These are phyloP conservation scores for Limanda limanda DNA, from an alignment of 2,113 vertebrate genomes.

Conservation along the genomic window DNA sequence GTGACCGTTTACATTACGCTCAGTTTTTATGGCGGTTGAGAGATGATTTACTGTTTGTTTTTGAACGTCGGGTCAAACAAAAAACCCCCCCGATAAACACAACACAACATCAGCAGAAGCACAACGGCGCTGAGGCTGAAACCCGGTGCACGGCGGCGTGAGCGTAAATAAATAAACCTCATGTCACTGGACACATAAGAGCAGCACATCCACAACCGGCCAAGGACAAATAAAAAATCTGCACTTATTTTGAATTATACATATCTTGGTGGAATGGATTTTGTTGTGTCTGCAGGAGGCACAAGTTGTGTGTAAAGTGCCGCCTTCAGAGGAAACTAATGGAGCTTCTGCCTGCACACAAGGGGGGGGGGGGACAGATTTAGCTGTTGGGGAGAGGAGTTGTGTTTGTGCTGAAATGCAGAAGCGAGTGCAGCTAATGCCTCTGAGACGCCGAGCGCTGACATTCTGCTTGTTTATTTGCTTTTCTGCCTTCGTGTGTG, in stretches of 20 bases:
- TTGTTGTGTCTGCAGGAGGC: conserved; percentile 61
- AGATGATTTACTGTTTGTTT: conserved; percentile 18
- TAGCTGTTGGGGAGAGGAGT: conserved; percentile 52
- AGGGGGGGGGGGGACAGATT: conserved; percentile 58
- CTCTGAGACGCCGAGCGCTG: conserved; percentile 77
- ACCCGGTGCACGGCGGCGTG: neutral
- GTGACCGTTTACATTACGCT: neutral
- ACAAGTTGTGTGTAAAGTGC: conserved; percentile 72
- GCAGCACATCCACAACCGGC: conserved; percentile 27
- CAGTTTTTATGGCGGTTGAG: neutral
- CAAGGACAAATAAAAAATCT: conserved; percentile 65
- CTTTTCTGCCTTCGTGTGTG: conserved; percentile 46
- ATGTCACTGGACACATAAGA: conserved; percentile 62
- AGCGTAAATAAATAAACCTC: conserved; percentile 34
- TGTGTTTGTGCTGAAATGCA: conserved; percentile 68
- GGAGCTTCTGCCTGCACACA: conserved; percentile 70
- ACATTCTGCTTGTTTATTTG: conserved; percentile 82
- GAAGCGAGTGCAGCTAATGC: conserved; percentile 71
- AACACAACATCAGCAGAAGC: neutral
- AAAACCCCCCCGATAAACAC: neutral
- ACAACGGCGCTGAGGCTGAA: neutral
- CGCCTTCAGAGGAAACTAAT: conserved; percentile 74
- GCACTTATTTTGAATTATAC: conserved; percentile 76
- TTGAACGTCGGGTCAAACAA: neutral
- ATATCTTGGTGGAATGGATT: conserved; percentile 58